phyloP scores from a whole-genome alignment of 2,888 invertebrate species.

The Keiferia lycopersicella region DNA sequence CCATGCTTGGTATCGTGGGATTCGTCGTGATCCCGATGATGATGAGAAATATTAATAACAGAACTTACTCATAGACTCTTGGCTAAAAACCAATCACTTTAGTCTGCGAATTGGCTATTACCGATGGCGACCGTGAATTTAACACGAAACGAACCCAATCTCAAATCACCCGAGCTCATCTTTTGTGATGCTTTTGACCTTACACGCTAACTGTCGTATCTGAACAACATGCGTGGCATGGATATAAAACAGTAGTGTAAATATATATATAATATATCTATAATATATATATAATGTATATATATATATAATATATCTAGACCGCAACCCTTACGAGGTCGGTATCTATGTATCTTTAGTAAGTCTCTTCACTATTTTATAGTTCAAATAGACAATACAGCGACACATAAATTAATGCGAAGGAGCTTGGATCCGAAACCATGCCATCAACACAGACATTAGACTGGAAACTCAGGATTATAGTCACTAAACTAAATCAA shows the following conservation, averaged over 20 bases:
- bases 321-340: too few species aligned
- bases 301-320: too few species aligned
- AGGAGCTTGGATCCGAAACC: background rate
- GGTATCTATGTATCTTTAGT: too few species aligned
- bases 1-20: too few species aligned
- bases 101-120: background rate
- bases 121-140: background rate
- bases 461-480: background rate
- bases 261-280: too few species aligned
- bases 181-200: constrained; percentile 2
- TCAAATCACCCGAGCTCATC: background rate
- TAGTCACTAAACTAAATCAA: constrained; percentile 6
- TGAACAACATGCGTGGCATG: too few species aligned
- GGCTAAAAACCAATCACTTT: background rate
- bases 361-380: too few species aligned
- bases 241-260: too few species aligned
- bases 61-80: background rate
- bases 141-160: background rate
- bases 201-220: background rate
- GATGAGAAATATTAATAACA: too few species aligned
- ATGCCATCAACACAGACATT: background rate
- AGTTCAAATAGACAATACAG: background rate
- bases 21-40: too few species aligned
- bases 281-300: too few species aligned
- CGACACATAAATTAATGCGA: background rate